phyloP scores from a whole-genome alignment of 37 sponge, comb jelly and placozoan genomes.

The Agelas oroides region DNA sequence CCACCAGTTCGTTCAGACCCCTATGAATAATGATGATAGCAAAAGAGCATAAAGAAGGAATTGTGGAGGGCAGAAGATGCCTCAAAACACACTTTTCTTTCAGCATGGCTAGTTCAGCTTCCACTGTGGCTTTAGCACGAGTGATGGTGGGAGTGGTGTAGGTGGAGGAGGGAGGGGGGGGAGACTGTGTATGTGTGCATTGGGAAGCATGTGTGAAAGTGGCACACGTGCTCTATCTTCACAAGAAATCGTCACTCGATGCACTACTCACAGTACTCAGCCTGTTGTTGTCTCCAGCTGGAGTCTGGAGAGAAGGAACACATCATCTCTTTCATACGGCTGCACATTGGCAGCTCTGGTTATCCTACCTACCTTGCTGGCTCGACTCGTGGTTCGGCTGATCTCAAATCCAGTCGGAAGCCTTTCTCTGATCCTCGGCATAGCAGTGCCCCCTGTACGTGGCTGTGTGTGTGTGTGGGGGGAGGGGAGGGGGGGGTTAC shows the following conservation, averaged over 20 bases:
- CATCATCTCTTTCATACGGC: neutral
- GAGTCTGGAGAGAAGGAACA: neutral
- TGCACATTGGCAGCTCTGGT: no score
- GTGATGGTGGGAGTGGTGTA: neutral
- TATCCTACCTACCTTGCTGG: conserved; percentile 6
- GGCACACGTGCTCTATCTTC: no score
- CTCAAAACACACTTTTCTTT: conserved; percentile 8
- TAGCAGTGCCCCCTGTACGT: conserved; percentile 26
- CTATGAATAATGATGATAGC: neutral
- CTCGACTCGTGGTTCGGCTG: neutral
- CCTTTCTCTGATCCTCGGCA: conserved; percentile 53
- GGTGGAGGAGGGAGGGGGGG: neutral
- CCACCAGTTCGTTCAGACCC: conserved; percentile 29
- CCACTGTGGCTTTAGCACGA: neutral
- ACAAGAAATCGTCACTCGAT: no score
- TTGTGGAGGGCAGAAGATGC: no score
- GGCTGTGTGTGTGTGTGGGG: conserved; percentile 49
- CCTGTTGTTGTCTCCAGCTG: neutral
- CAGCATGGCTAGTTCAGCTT: conserved; percentile 9
- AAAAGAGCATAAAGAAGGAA: neutral
- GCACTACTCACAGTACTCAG: neutral
- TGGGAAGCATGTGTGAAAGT: no score
- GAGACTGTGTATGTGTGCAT: no score
- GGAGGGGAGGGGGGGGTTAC: conserved; percentile 10
- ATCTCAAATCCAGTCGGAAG: conserved; percentile 15